Percentiles rank a stretch among this genome's conserved stretches.
Evolutionary conservation across 2,113 vertebrate species (phyloP).

Genomic region (Grammomys dolichurus): DNA sequence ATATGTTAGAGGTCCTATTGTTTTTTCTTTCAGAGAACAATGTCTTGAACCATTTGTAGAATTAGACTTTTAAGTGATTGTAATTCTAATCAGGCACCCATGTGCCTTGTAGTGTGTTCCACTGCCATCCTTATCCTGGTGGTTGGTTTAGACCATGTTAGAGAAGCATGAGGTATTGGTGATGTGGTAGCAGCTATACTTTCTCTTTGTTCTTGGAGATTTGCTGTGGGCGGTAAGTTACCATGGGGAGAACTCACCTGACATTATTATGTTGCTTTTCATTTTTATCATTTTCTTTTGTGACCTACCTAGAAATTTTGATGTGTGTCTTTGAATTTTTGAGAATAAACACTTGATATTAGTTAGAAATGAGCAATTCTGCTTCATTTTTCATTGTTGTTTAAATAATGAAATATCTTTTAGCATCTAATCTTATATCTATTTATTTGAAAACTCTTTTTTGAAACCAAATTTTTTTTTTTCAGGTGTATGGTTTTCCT

Average conservation of each 20-base stretch:
- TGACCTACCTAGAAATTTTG: constrained; percentile 35
- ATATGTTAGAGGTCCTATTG: neutral
- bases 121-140: neutral
- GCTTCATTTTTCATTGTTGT: constrained; percentile 49
- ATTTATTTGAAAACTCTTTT: constrained; percentile 20
- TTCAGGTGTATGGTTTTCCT: constrained; percentile 96
- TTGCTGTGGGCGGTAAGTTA: neutral
- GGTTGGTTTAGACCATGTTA: neutral
- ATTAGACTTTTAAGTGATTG: constrained; percentile 18
- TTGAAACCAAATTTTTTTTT: constrained; percentile 55
- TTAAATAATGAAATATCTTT: constrained; percentile 38
- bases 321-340: constrained; percentile 48
- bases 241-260: neutral
- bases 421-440: neutral
- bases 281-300: constrained; percentile 27
- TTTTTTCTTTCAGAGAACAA: neutral
- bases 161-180: neutral
- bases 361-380: neutral
- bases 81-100: neutral
- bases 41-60: neutral
- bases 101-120: constrained; percentile 41
- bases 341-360: constrained; percentile 16
- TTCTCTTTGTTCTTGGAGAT: neutral
- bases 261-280: constrained; percentile 8
- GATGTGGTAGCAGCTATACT: neutral